Evolutionary conservation across 2,888 invertebrate genomes (phyloP).

Genomic region (Drosophila testacea): DNA sequence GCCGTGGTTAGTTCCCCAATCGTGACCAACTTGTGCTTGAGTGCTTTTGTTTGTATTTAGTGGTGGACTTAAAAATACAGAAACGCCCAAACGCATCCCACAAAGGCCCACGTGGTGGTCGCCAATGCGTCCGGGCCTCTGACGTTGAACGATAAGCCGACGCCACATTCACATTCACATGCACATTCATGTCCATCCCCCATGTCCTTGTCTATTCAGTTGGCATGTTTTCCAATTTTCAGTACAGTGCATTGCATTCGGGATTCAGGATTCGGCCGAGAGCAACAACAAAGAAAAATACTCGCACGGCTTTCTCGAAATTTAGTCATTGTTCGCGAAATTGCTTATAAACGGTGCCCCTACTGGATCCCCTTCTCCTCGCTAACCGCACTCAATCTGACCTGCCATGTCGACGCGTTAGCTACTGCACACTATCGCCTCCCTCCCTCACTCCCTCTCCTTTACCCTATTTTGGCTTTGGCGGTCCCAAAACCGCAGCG

Average conservation of each 20-base stretch:
- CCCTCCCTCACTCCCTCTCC: not conserved
- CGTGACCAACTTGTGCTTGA: conserved; percentile 82
- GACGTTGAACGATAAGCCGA: conserved; percentile 71
- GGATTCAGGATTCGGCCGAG: conserved; percentile 52
- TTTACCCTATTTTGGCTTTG: conserved; percentile 40
- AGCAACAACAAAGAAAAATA: conserved; percentile 66
- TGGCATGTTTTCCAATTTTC: conserved; percentile 76
- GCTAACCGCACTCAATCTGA: conserved; percentile 63
- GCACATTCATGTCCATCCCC: conserved; percentile 8
- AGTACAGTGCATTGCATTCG: conserved; percentile 62
- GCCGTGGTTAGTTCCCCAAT: conserved; percentile 61
- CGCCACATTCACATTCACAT: conserved; percentile 31
- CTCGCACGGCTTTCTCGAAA: conserved; percentile 65
- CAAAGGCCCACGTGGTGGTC: conserved; percentile 68
- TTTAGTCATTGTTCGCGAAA: conserved; percentile 82
- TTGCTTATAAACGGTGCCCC: conserved; percentile 72
- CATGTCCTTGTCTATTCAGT: conserved; percentile 52
- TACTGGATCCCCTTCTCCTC: conserved; percentile 3
- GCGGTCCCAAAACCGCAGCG: conserved; percentile 57
- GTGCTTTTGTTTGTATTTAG: conserved; percentile 84
- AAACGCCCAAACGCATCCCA: conserved; percentile 53
- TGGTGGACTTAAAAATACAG: conserved; percentile 84
- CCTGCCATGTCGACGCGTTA: conserved; percentile 58
- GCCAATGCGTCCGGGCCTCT: conserved; percentile 55
- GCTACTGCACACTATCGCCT: conserved; percentile 23